These are phyloP conservation scores for Coecobrya sp. DNA, from an alignment of 2,888 invertebrate genomes.

Conservation along the genomic window DNA sequence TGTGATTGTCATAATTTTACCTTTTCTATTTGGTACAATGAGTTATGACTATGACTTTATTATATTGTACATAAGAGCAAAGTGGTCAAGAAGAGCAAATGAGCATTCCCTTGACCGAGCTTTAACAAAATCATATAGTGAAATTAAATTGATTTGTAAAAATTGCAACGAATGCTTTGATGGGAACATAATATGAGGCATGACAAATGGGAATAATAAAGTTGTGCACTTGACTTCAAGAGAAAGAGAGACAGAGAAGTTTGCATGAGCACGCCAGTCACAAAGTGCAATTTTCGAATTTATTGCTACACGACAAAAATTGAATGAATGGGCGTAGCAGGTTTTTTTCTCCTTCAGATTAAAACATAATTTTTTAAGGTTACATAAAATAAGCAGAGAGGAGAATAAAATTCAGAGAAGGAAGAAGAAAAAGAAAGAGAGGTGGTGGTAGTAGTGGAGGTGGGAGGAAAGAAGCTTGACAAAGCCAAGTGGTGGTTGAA, in stretches of 20 bases:
- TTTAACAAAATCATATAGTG: not conserved
- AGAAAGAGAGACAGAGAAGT: not conserved
- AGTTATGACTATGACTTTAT: conserved; percentile 23
- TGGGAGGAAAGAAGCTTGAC: conserved; percentile 43
- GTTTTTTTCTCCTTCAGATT: not conserved
- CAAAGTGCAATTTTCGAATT: conserved; percentile 42
- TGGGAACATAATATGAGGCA: conserved; percentile 23
- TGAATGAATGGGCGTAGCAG: conserved; percentile 73
- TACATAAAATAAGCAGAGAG: not conserved
- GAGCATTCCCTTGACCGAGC: not conserved
- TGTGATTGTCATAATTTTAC: conserved; percentile 63
- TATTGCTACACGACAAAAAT: conserved; percentile 53
- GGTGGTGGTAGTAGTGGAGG: conserved; percentile 14
- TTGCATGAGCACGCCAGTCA: conserved; percentile 1
- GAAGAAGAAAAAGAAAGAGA: not conserved
- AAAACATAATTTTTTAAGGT: conserved; percentile 10
- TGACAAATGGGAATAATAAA: conserved; percentile 48
- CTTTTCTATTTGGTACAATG: conserved; percentile 37
- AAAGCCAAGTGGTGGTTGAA: not conserved
- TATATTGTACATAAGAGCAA: not conserved
- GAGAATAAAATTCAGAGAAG: conserved; percentile 23
- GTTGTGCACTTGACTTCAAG: not conserved
- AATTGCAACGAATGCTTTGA: conserved; percentile 10
- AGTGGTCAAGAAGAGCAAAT: not conserved
- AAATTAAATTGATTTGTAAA: conserved; percentile 49